Evolutionary conservation across 2,797 vertebrate genomes (phyloP), one percentile per base, ranked within the genome.

Genomic region (Crocodylus rhombifer): DNA sequence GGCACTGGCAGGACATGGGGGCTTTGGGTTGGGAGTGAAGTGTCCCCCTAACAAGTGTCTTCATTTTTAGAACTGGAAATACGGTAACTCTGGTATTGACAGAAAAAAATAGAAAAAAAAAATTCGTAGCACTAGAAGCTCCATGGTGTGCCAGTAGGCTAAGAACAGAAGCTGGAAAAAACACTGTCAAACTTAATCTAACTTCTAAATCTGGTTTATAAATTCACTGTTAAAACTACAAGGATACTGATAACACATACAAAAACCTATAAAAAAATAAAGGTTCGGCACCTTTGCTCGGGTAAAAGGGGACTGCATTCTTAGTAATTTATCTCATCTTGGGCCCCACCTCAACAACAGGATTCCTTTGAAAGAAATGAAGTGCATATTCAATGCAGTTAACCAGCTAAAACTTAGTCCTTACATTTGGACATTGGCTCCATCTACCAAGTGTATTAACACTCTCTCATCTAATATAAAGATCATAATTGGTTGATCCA

Each of bases 121-220:
- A 5, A 4, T 17, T 51, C n/a, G 13, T 28, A 64, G 1, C 20
- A 92, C 60, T 63, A 60, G 9, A 94, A 88, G 77, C 64, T 85
- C 33, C 26, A 88, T 80, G 36, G 36, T 85, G 20, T 36, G 69
- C 21, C 80, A 76, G n/a, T 88, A 89, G 36, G 79, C 63, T 80
- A 64, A 33, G 61, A 92, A 28, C 18, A 80, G 18, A 25, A 71
- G 30, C 20, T 90, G 55, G 7, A 87, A 81, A 77, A 42, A 14
- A 36, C 2, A 21, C 8, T n/a, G 42, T 28, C 95, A 95, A 94
- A 94, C 80, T 91, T 75, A 89, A 94, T 94, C 91, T 86, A 83
- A 87, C 36, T 95, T 71, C 87, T 91, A 95, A 74, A 93, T 51
- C 42, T 51, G 42, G 42, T 51, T 51, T 51, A 51, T 51, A 51